Percentiles rank a stretch among this genome's conserved stretches.
phyloP scores from a whole-genome alignment of 1,140 invertebrate genomes.

The Zaprionus ghesquierei region DNA sequence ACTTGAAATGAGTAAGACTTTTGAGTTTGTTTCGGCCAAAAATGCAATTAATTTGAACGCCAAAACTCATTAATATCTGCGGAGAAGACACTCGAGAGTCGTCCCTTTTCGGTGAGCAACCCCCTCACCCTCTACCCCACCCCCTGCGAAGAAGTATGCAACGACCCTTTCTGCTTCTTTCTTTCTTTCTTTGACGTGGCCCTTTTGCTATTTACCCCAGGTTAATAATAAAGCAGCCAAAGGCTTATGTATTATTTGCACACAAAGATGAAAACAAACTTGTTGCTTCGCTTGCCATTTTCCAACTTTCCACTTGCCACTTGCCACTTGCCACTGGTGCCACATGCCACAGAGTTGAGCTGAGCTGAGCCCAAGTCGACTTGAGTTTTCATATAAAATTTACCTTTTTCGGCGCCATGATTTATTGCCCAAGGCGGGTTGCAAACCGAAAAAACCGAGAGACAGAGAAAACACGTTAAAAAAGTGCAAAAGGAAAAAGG shows the following conservation, averaged over 20 bases:
- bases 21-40: slow-evolving; percentile 56
- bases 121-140: neutral
- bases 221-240: slow-evolving; percentile 77
- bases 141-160: slow-evolving; percentile 3
- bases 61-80: slow-evolving; percentile 78
- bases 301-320: slow-evolving; percentile 30
- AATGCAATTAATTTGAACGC: slow-evolving; percentile 79
- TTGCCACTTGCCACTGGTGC: neutral
- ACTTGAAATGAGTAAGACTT: slow-evolving; percentile 57
- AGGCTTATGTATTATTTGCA: slow-evolving; percentile 67
- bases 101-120: neutral
- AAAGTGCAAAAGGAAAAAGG: slow-evolving; percentile 35
- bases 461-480: slow-evolving; percentile 2
- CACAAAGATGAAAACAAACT: slow-evolving; percentile 79
- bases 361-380: slow-evolving; percentile 7
- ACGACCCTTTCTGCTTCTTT: slow-evolving; percentile 50
- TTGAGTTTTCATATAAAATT: slow-evolving; percentile 51
- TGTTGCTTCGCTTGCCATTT: slow-evolving; percentile 51
- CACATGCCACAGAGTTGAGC: slow-evolving; percentile 3
- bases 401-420: slow-evolving; percentile 59
- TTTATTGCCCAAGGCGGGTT: slow-evolving; percentile 71
- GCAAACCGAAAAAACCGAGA: slow-evolving; percentile 45
- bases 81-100: slow-evolving; percentile 34
- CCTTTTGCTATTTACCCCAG: slow-evolving; percentile 75
- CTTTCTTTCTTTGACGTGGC: slow-evolving; percentile 19